Evolutionary conservation across 1,140 invertebrate species (phyloP), one percentile per base, ranked within the genome.

Genomic region (Himalopsyche phryganea): DNA sequence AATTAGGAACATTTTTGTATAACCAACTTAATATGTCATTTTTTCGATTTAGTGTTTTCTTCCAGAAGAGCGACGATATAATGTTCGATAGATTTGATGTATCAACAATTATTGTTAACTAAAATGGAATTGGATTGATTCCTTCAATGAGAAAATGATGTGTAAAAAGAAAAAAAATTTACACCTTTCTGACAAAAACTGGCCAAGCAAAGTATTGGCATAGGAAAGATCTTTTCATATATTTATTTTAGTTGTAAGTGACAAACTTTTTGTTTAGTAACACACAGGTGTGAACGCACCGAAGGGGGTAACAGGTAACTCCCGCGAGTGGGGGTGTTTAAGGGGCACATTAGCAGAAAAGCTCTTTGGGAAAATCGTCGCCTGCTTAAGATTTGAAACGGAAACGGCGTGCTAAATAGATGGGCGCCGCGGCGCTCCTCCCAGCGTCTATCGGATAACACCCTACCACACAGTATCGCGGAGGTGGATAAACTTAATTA

Each of bases 311-410:
- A 40, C 38, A 40, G 38, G 38, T 40, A 40, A n/a, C 23, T 9
- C 23, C 23, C 23, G 23, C 23, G 28, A 20, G 15, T 13, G 3
- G 35, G 23, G 47, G 11, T 11, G 47, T 23, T 44, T 38, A 32
- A 44, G 53, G 28, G 40, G 47, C 47, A 50, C 55, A 58, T 58
- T 58, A 58, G 55, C 55, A 50, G 55, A 58, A 55, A 55, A 61
- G 60, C 60, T 61, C 60, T 61, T 61, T 57, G 54, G 54, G 54
- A 61, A 61, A 61, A 61, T 57, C 53, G 42, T 57, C 60, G 53
- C 49, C 60, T 61, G 53, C 54, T 61, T 51, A 53, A 60, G 58
- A 55, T 55, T 60, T 55, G 58, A 55, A 60, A 55, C 45, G 51
- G 40, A 54, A 58, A 58, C 55, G 47, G 40, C 19, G 47, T 41